A percentile compares a stretch with the other conserved stretches of the same genome.
These are phyloP conservation scores for Lasioglossum leucozonium DNA, from an alignment of 2,888 invertebrate genomes.

Conservation along the genomic window DNA sequence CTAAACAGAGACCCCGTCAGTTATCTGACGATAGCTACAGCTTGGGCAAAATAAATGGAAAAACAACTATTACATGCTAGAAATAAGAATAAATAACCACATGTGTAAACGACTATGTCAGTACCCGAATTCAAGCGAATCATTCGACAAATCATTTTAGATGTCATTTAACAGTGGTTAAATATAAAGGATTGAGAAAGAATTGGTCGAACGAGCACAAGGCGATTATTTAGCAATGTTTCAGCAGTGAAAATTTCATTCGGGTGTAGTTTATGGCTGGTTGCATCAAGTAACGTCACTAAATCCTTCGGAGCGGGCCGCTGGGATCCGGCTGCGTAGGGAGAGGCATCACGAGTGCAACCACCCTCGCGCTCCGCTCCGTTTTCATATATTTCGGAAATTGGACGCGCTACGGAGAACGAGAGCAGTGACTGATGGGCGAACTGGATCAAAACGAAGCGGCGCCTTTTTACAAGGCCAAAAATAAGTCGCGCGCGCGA, in stretches of 20 bases:
- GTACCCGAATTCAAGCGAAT: not conserved
- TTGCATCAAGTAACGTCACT: not conserved
- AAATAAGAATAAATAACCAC: not conserved
- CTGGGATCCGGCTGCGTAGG: not conserved
- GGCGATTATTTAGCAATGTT: not conserved
- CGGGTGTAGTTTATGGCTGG: not conserved
- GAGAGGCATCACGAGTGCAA: not conserved
- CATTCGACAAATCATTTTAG: not conserved
- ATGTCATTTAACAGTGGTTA: not conserved
- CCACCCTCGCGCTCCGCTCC: not conserved
- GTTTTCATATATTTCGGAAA: slow-evolving; percentile 26
- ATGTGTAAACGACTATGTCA: not conserved
- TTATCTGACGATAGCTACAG: too few relatives aligned
- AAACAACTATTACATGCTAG: too few relatives aligned
- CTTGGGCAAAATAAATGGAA: too few relatives aligned
- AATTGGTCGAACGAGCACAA: not conserved
- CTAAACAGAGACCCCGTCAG: too few relatives aligned
- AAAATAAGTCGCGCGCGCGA: slow-evolving; percentile 63
- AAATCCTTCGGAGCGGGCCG: not conserved
- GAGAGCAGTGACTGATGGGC: slow-evolving; percentile 3
- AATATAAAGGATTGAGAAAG: not conserved
- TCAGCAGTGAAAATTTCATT: not conserved
- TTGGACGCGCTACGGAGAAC: not conserved
- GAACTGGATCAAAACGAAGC: slow-evolving; percentile 27
- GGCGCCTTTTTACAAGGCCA: slow-evolving; percentile 49